These are phyloP conservation scores for Ptychoptera contaminata DNA, from an alignment of 2,888 invertebrate genomes.

Conservation along the genomic window DNA sequence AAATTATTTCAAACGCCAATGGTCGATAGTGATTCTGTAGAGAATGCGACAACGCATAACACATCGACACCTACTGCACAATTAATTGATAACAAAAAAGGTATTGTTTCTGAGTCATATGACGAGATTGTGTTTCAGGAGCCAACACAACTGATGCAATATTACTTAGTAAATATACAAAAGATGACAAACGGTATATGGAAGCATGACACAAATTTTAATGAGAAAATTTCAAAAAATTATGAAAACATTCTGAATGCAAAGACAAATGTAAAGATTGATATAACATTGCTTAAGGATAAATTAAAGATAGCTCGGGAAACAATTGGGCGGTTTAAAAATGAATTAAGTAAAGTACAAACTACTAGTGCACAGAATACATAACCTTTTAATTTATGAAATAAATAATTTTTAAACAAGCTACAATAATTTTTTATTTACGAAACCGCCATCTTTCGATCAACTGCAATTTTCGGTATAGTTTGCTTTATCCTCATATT, in stretches of 20 bases:
- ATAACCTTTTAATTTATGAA: no score
- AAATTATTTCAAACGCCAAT: slow-evolving; percentile 81
- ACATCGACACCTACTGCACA: slow-evolving; percentile 16
- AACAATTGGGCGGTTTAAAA: slow-evolving; percentile 67
- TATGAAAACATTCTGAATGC: slow-evolving; percentile 60
- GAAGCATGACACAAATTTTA: slow-evolving; percentile 70
- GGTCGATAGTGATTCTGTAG: slow-evolving; percentile 24
- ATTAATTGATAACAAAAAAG: slow-evolving; percentile 42
- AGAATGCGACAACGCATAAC: not conserved
- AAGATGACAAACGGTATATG: slow-evolving; percentile 56
- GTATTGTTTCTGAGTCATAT: slow-evolving; percentile 81
- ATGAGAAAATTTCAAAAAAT: slow-evolving; percentile 34
- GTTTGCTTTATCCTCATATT: not conserved
- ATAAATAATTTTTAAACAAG: no score
- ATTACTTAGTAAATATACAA: slow-evolving; percentile 60
- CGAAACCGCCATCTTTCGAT: no score
- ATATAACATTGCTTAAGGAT: slow-evolving; percentile 72
- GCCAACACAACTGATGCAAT: slow-evolving; percentile 80
- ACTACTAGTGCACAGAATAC: slow-evolving; percentile 10
- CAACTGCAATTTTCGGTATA: no score
- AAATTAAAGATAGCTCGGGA: slow-evolving; percentile 71
- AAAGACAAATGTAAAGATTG: slow-evolving; percentile 63
- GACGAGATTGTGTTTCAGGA: slow-evolving; percentile 93
- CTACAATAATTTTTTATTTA: no score
- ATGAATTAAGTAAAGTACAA: slow-evolving; percentile 43